These are phyloP conservation scores for Anoura caudifer DNA, from an alignment of 2,113 vertebrate genomes.

Conservation along the genomic window DNA sequence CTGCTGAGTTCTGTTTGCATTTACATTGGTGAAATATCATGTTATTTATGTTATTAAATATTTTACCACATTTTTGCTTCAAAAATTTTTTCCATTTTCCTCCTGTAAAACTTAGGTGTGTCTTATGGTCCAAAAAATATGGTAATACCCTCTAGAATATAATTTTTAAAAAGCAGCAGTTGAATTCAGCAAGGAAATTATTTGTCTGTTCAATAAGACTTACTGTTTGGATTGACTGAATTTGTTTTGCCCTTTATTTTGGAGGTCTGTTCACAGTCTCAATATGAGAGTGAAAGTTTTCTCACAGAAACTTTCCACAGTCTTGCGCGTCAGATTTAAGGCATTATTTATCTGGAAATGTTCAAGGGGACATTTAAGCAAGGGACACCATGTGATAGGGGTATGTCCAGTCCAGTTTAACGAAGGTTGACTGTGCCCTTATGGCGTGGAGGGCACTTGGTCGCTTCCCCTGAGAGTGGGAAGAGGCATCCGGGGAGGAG, in stretches of 20 bases:
- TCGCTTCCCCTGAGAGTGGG: not conserved
- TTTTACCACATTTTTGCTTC: too few relatives aligned
- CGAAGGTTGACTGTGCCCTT: not conserved
- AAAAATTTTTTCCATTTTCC: too few relatives aligned
- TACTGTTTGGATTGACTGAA: conserved; percentile 16
- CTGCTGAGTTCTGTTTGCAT: too few relatives aligned
- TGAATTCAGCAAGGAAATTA: conserved; percentile 35
- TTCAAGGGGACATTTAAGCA: not conserved
- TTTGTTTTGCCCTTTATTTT: conserved; percentile 5
- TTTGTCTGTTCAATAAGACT: conserved; percentile 29
- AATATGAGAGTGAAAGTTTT: not conserved
- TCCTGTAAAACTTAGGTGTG: too few relatives aligned
- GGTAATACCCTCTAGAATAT: not conserved
- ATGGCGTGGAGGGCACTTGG: not conserved
- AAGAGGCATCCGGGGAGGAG: not conserved
- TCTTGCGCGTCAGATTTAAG: not conserved
- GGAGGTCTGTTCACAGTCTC: not conserved
- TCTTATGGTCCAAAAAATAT: too few relatives aligned
- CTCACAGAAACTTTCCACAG: not conserved
- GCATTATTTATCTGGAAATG: conserved; percentile 15
- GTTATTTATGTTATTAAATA: too few relatives aligned
- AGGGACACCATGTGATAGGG: not conserved
- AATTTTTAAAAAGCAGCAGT: not conserved
- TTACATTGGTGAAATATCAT: too few relatives aligned
- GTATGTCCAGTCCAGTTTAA: not conserved